phyloP scores from a whole-genome alignment of 2,113 vertebrate species.

The Spizaetus ornatus region DNA sequence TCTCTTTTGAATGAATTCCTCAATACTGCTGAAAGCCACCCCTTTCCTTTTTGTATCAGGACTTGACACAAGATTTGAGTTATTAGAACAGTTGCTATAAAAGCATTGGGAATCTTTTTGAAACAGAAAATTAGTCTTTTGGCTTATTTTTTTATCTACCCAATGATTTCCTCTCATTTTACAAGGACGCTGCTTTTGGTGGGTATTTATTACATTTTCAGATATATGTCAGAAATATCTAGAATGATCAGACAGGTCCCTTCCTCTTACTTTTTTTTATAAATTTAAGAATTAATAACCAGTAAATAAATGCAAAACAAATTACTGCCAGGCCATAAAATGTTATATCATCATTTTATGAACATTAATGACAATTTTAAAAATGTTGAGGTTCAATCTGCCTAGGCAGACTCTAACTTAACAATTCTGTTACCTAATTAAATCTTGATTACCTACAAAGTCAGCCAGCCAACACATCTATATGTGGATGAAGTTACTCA shows the following conservation, averaged over 20 bases:
- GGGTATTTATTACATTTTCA: not conserved
- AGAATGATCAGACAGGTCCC: not conserved
- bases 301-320: not conserved
- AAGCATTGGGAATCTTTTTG: not conserved
- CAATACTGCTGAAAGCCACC: not conserved
- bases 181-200: not conserved
- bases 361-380: not conserved
- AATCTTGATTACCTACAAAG: not conserved
- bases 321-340: conserved; percentile 18
- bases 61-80: not conserved
- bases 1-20: not conserved
- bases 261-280: not conserved
- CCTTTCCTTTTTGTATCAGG: not conserved
- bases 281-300: not conserved
- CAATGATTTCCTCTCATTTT: not conserved
- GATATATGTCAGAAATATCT: not conserved
- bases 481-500: not conserved
- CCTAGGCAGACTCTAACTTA: not conserved
- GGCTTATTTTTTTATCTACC: not conserved
- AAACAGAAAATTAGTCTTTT: not conserved
- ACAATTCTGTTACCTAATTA: not conserved
- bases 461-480: not conserved
- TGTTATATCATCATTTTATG: not conserved
- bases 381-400: not conserved
- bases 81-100: not conserved